Evolutionary conservation across 2,797 vertebrate species (phyloP).

Genomic region (Gymnothorax reevesii): DNA sequence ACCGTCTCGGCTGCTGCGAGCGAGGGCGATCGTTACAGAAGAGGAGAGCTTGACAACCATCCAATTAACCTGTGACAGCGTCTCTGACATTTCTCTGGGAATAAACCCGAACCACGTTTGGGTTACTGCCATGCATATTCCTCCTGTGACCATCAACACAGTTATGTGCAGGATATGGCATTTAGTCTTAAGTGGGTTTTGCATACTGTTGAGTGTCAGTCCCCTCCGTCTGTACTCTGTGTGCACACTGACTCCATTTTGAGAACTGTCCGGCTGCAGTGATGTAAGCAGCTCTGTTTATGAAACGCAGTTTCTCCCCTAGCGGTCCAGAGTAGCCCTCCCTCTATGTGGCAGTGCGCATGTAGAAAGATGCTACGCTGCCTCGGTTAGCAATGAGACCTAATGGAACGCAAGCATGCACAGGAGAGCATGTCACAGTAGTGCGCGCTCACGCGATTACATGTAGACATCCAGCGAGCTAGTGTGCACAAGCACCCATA

Average conservation of each 20-base stretch:
- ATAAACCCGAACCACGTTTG: not conserved
- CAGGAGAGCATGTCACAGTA: not conserved
- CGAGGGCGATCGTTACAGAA: slow-evolving; percentile 63
- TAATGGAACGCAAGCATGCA: not conserved
- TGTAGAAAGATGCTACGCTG: not conserved
- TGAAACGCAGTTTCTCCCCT: not conserved
- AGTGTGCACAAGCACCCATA: not conserved
- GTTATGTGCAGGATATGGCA: not conserved
- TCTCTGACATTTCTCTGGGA: slow-evolving; percentile 32
- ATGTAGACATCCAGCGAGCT: not conserved
- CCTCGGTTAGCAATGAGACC: not conserved
- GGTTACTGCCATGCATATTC: not conserved
- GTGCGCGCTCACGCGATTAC: not conserved
- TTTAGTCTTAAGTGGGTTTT: not conserved
- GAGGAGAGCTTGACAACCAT: slow-evolving; percentile 59
- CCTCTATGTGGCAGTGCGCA: not conserved
- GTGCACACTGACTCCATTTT: not conserved
- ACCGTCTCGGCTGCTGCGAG: slow-evolving; percentile 49
- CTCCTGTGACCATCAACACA: not conserved
- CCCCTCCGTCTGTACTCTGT: not conserved
- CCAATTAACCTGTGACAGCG: slow-evolving; percentile 67
- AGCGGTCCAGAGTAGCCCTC: not conserved
- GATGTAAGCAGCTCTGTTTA: not conserved
- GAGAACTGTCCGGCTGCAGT: not conserved
- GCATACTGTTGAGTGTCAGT: not conserved